Conservation (phyloP, 1,140 invertebrate genomes). For the Drosophila aff. region DNA sequence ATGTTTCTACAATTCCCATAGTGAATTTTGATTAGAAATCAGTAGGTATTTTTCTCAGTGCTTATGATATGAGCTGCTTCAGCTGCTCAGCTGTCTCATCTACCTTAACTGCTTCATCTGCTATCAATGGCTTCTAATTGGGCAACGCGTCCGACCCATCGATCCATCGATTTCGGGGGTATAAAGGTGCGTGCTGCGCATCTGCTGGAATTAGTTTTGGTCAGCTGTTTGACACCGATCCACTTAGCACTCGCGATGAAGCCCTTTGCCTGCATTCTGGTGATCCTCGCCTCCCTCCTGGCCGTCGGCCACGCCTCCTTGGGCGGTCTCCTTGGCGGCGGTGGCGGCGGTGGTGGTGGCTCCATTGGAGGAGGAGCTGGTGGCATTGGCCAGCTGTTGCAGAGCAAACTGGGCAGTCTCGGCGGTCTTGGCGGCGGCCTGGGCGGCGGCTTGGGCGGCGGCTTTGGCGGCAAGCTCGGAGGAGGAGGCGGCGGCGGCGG, state of each 20-base stretch:
- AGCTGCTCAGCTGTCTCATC: background rate
- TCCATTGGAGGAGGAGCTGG: constrained; percentile 50
- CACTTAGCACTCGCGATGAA: constrained; percentile 57
- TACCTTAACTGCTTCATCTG: constrained; percentile 17
- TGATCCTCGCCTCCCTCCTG: constrained; percentile 67
- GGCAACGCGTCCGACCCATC: constrained; percentile 20
- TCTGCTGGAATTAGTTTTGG: constrained; percentile 69
- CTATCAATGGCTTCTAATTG: constrained; percentile 60
- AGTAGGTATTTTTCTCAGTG: background rate
- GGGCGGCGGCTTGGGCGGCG: constrained; percentile 36
- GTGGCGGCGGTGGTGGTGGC: constrained; percentile 40
- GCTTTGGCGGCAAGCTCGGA: constrained; percentile 38
- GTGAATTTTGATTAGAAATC: too few relatives aligned
- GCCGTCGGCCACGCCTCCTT: constrained; percentile 61
- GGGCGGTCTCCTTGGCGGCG: constrained; percentile 65
- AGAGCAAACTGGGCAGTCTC: constrained; percentile 61
- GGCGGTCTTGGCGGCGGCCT: constrained; percentile 40
- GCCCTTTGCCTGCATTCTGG: constrained; percentile 73
- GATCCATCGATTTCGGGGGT: constrained; percentile 41
- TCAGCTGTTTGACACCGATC: constrained; percentile 49
- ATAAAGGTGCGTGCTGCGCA: constrained; percentile 59
- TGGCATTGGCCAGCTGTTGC: constrained; percentile 60
- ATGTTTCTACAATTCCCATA: background rate
- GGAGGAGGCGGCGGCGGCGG: constrained; percentile 38
- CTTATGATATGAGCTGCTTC: background rate